Evolutionary conservation across 2,888 invertebrate genomes (phyloP).

Genomic region (Chrysotoxum bicinctum): DNA sequence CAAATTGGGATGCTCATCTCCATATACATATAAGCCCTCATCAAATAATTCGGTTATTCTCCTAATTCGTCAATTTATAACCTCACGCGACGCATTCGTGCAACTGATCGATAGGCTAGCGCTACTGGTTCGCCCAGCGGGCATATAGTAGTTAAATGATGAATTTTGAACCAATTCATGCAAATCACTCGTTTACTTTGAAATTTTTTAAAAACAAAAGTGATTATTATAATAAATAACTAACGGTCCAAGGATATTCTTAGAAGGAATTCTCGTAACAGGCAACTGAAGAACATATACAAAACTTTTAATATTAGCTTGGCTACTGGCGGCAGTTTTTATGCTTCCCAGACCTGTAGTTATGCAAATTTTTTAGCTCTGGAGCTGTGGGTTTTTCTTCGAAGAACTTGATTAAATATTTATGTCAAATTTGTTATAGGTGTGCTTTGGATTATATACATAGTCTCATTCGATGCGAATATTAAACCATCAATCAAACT

Average conservation of each 20-base stretch:
- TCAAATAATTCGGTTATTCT: conserved; percentile 11
- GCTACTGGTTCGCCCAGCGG: conserved; percentile 20
- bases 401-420: conserved; percentile 26
- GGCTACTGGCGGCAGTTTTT: conserved; percentile 21
- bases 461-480: neutral
- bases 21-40: neutral
- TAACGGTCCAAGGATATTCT: conserved; percentile 6
- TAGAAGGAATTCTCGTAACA: neutral
- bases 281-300: neutral
- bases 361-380: conserved; percentile 17
- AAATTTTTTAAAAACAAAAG: conserved; percentile 38
- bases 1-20: conserved; percentile 11
- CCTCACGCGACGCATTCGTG: conserved; percentile 31
- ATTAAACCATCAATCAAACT: neutral
- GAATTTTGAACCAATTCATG: conserved; percentile 41
- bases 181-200: conserved; percentile 46
- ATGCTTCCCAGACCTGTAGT: conserved; percentile 9
- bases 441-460: neutral
- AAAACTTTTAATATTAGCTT: neutral
- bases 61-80: neutral
- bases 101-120: conserved; percentile 15
- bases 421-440: conserved; percentile 22
- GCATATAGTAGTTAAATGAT: conserved; percentile 10
- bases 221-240: conserved; percentile 30
- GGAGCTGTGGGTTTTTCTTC: neutral